These are phyloP conservation scores for Diorhabda carinulata DNA, from an alignment of 1,140 invertebrate genomes.

Conservation along the genomic window DNA sequence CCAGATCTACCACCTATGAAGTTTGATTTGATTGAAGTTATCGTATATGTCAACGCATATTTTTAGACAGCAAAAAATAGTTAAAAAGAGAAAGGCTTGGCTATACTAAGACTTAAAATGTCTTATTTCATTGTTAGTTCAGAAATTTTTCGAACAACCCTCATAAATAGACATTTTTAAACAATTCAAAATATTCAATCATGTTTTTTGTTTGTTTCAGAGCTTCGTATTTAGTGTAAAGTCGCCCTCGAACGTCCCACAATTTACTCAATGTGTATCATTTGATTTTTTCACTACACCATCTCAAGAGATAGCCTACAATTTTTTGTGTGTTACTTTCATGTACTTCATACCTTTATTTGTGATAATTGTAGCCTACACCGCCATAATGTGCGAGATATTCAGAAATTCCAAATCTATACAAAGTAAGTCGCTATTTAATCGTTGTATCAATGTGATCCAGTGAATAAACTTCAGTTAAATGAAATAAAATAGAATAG, in stretches of 20 bases:
- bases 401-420: constrained; percentile 64
- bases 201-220: constrained; percentile 53
- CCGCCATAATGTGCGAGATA: constrained; percentile 71
- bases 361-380: constrained; percentile 70
- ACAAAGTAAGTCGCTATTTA: constrained; percentile 41
- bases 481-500: too few species aligned
- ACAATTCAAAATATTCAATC: neutral
- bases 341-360: constrained; percentile 74
- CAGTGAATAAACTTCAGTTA: too few species aligned
- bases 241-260: constrained; percentile 59
- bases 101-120: too few species aligned
- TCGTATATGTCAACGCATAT: too few species aligned
- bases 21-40: too few species aligned
- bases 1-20: too few species aligned
- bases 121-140: neutral
- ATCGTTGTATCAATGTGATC: too few species aligned
- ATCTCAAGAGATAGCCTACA: constrained; percentile 67
- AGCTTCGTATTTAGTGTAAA: constrained; percentile 71
- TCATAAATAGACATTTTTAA: neutral
- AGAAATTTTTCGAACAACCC: neutral
- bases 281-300: constrained; percentile 65
- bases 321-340: constrained; percentile 67
- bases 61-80: too few species aligned
- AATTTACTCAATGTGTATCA: constrained; percentile 75
- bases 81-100: too few species aligned